A percentile compares a stretch with the other conserved stretches of the same genome.
Conservation (phyloP, 2,797 vertebrate species). For the Pangasius macronema region DNA sequence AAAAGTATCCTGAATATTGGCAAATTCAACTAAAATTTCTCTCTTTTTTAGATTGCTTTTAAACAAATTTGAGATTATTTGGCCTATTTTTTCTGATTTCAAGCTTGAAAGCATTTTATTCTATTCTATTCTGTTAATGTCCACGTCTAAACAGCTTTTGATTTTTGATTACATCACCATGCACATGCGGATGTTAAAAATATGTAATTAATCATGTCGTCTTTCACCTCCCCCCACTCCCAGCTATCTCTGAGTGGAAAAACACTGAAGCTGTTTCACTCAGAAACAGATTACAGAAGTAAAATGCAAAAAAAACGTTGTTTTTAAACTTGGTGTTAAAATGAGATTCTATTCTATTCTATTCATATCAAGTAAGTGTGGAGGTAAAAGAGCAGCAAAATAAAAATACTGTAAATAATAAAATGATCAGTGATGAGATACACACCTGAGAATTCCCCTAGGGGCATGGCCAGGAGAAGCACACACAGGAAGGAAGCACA, state of each 20-base stretch:
- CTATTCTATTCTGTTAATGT: background rate
- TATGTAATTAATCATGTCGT: background rate
- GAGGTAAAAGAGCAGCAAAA: conserved; percentile 55
- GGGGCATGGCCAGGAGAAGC: conserved; percentile 85
- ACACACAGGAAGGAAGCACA: conserved; percentile 76
- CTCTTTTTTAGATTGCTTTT: background rate
- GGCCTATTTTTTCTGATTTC: background rate
- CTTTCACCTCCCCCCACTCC: background rate
- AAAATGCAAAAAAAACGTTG: background rate
- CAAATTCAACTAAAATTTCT: background rate
- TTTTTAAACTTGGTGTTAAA: background rate
- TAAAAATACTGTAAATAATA: conserved; percentile 62
- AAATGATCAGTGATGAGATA: conserved; percentile 78
- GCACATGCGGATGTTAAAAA: conserved; percentile 22
- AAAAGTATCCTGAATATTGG: background rate
- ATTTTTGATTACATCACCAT: conserved; percentile 3
- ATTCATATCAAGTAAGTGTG: background rate
- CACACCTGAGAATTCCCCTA: conserved; percentile 99
- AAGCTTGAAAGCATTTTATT: background rate
- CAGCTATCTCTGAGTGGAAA: background rate
- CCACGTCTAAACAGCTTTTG: background rate
- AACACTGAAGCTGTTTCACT: background rate
- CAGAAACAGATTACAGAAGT: background rate
- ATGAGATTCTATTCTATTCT: background rate
- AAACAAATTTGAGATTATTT: background rate